Evolutionary conservation across 2,113 vertebrate genomes (phyloP), one percentile per base, ranked within the genome.

Genomic region (Alosa alosa): DNA sequence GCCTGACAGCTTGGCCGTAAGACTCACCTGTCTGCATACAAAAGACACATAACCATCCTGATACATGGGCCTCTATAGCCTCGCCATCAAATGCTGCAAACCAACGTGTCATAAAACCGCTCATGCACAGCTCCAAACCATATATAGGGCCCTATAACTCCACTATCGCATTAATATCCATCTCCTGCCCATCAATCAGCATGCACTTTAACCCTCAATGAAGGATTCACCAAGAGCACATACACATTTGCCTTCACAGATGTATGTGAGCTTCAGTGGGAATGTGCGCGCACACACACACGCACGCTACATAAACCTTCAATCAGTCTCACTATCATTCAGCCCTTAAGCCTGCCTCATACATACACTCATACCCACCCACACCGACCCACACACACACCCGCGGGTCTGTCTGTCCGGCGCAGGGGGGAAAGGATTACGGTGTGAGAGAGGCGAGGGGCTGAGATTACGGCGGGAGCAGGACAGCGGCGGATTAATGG

Each of bases 381-480:
- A 57, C 52, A 57, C 52, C 9, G 1, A 18, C 60, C 31, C 31
- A 25, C 25, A 25, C 64, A 10, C 25, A 52, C 64, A 68, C 84
- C 20, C 55, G 47, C 18, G 7, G 0, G 11, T 52, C 0, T 49
- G 81, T 82, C 17, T 11, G 64, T 72, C 64, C 64, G 8, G 64
- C n/a, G 11, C 64, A 31, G 82, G 22, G 72, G 41, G 39, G 82
- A n/a, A 46, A 50, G 50, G 81, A 84, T 84, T 84, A 90, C 31
- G 68, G 72, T 85, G 68, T 49, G 84, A 88, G 88, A 89, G 87
- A 85, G 81, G 84, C 85, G 84, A 46, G 83, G 91, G 87, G 82
- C 55, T 20, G 83, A 81, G 86, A 87, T 91, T 92, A 90, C 84
- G 81, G 85, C 81, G 84, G 83, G 86, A 90, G 41, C 81, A 83